Conservation (phyloP, 2,113 vertebrate species). For the Tamias sibiricus region DNA sequence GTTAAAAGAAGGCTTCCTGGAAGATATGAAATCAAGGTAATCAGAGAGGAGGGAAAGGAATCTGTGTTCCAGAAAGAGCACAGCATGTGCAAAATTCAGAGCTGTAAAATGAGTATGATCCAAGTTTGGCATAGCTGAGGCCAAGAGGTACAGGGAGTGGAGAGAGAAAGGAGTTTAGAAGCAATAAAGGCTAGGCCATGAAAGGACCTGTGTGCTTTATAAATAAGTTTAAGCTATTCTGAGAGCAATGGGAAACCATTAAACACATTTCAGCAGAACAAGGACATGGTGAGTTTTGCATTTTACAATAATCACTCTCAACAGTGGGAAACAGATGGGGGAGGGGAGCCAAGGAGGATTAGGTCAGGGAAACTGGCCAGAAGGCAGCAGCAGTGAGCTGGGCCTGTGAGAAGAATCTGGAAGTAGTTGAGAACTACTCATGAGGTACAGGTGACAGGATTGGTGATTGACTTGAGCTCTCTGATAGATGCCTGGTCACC, state of each 20-base stretch:
- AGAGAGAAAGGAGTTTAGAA: background rate
- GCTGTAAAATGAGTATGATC: background rate
- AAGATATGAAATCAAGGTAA: background rate
- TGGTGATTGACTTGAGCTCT: background rate
- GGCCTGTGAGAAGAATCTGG: background rate
- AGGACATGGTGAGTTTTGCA: background rate
- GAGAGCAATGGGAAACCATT: background rate
- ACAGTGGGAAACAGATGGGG: too few relatives aligned
- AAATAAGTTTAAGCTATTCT: constrained; percentile 24
- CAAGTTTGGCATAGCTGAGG: background rate
- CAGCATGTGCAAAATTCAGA: background rate
- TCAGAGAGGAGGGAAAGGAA: background rate
- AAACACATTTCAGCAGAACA: background rate
- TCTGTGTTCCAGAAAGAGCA: background rate
- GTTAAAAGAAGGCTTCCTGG: background rate
- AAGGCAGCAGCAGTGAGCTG: background rate
- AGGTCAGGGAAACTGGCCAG: background rate
- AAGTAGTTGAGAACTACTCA: background rate
- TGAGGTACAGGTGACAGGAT: background rate
- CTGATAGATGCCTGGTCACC: background rate
- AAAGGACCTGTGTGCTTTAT: background rate
- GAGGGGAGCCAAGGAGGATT: background rate
- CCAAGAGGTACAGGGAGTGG: background rate
- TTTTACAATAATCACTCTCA: background rate
- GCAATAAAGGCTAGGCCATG: background rate